These are phyloP conservation scores for Endomychus coccineus DNA, from an alignment of 2,888 invertebrate species.

Conservation along the genomic window DNA sequence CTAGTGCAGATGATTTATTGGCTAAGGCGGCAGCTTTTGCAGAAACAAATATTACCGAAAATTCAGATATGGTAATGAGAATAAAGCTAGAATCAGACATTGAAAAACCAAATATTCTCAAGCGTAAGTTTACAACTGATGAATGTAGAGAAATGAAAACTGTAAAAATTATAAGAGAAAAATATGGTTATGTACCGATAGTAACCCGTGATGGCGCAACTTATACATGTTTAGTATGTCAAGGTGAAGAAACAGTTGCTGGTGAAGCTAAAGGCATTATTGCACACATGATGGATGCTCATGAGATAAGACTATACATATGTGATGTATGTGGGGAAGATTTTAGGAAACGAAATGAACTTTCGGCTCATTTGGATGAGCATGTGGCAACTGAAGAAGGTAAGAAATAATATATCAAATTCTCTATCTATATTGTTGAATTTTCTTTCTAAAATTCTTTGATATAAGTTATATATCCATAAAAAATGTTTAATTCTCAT, in stretches of 20 bases:
- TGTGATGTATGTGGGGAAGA: conserved; percentile 63
- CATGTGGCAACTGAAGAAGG: conserved; percentile 52
- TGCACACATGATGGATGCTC: conserved; percentile 53
- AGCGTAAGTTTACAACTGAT: conserved; percentile 24
- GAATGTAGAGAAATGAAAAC: too few species aligned
- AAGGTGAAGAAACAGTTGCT: conserved; percentile 38
- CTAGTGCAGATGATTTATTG: conserved; percentile 24
- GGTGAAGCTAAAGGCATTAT: conserved; percentile 55
- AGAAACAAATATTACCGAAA: conserved; percentile 26
- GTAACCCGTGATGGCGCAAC: conserved; percentile 33
- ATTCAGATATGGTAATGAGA: conserved; percentile 10
- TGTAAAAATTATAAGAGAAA: conserved; percentile 26
- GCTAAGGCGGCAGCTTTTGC: conserved; percentile 30
- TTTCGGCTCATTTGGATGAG: conserved; percentile 57
- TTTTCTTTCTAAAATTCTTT: background rate
- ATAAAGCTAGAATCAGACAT: conserved; percentile 12
- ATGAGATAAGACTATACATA: conserved; percentile 59
- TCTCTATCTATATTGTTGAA: background rate
- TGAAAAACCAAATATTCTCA: conserved; percentile 37
- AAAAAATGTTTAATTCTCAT: too few species aligned
- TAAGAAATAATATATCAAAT: background rate
- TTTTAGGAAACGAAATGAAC: conserved; percentile 56
- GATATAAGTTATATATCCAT: background rate
- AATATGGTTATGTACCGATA: conserved; percentile 20
- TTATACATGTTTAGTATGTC: conserved; percentile 53